Conservation (phyloP, 2,888 invertebrate genomes). For the Leptinotarsa tumamoca region DNA sequence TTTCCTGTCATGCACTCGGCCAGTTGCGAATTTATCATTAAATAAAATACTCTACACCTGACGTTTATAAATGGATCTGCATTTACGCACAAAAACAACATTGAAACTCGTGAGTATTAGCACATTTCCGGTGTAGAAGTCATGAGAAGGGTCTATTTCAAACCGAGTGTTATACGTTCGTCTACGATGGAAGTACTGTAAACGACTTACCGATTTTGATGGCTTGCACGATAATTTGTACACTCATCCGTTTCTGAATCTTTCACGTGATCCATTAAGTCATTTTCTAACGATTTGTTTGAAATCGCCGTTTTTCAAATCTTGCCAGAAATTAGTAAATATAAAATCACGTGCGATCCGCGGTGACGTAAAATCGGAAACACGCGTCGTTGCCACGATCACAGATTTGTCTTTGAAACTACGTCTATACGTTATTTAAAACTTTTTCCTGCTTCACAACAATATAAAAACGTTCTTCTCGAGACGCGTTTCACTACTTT, state of each 20-base stretch:
- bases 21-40: not conserved
- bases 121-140: constrained; percentile 15
- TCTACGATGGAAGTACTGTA: not conserved
- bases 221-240: not conserved
- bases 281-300: constrained; percentile 37
- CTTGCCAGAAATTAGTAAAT: constrained; percentile 58
- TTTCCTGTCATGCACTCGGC: not conserved
- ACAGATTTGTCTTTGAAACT: not conserved
- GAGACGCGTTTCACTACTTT: too few species aligned
- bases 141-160: not conserved
- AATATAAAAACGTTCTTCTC: too few species aligned
- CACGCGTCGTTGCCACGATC: constrained; percentile 27
- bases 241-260: constrained; percentile 3
- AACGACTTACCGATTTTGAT: constrained; percentile 27
- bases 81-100: constrained; percentile 7
- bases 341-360: constrained; percentile 63
- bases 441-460: too few species aligned
- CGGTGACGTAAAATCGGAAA: constrained; percentile 35
- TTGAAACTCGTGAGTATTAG: constrained; percentile 6
- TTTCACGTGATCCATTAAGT: constrained; percentile 40
- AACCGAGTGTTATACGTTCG: not conserved
- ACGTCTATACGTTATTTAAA: too few species aligned
- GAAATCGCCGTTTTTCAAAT: constrained; percentile 35
- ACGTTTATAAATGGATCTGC: not conserved
- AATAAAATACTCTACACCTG: not conserved